Base-by-base conservation (phyloP, 2,797 vertebrate genomes). In the Rachycentron canadum region DNA sequence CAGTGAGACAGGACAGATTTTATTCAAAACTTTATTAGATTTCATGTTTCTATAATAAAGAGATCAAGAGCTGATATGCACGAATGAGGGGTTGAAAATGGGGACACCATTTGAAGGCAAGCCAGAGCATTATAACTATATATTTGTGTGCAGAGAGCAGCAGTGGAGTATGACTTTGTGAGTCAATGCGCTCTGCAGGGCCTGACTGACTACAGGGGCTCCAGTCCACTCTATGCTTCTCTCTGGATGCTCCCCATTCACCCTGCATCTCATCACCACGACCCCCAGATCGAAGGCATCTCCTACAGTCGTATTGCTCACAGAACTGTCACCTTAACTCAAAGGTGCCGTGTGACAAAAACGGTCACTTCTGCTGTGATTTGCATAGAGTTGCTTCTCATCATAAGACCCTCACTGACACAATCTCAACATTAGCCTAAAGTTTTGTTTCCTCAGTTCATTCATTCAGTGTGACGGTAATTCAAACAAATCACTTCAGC, bases 1-100 rank as follows among this genome's bases (percentile, higher is more conserved):
- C 2, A 73, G 6, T 16, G 80, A 0, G 0, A 83, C 40, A 73
- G n/a, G 4, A 58, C 3, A 45, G 17, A 26, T 85, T 85, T 80
- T 88, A 86, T 84, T 81, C 68, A 84, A 92, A 94, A 92, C 66
- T 91, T 93, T 94, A 93, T 92, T 94, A 21, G 61, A 75, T 86
- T 92, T 79, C 47, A 79, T 64, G 67, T 84, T 76, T 90, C 78
- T 83, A 80, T 88, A 80, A 69, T 91, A 91, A 92, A 92, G 81
- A 90, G 79, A 90, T 83, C 70, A 69, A 84, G 73, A 91, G 83
- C 75, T 79, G 74, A 81, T 87, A 82, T 88, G 82, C 78, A 90
- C 60, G 69, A 73, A 73, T 78, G 81, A 85, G 38, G 82, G 82
- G 79, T 36, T 87, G 72, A 78, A 73, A 71, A 86, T 82, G 78